Base-by-base conservation (phyloP, 1,140 invertebrate genomes). In the Drosophila kurseongensis region DNA sequence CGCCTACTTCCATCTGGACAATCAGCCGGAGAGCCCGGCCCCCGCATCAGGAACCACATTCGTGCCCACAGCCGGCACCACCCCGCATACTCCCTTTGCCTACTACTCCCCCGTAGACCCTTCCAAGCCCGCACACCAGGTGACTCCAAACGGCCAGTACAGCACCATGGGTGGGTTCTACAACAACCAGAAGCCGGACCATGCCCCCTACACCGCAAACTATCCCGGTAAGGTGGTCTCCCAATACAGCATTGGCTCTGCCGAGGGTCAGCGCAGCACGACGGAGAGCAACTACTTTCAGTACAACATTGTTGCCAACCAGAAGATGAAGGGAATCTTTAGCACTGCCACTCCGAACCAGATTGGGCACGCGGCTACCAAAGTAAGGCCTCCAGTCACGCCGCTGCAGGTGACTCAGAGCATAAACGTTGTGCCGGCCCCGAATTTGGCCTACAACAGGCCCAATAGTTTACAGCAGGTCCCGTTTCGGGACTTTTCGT, bases 121-220 rank as follows among this genome's bases (percentile, higher is more conserved):
- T 0, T 57, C 66, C 1, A 84, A 73, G 41, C 63, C 62, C 4
- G 18, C 45, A 2, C 62, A 75, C 2, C 80, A 79, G 51, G 80
- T 84, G 8, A 91, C 90, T 5, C 66, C 84, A 3, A 92, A 93
- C 69, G 92, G 92, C 38, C 93, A 94, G 14, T 92, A 94, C 44
- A 92, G 91, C 61, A 92, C 92, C 41, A 91, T 93, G 77, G 94
- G 94, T 41, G 94, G 94, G 38, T 94, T 94, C 91, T 94, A 93
- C 58, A 94, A 94, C 45, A 88, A 80, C 42, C 79, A 80, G 36
- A 18, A 35, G 2, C 4, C 41, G 9, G 60, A 82, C 4, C 62
- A 72, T n/a, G 27, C 29, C 4, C 44, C 78, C 8, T 45, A 56
- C 8, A 74, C 40, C 16, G 23, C 58, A 12, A 77, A 52, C 6